These are phyloP conservation scores for Drosophila infuscata DNA, from an alignment of 2,888 invertebrate genomes.

Conservation along the genomic window DNA sequence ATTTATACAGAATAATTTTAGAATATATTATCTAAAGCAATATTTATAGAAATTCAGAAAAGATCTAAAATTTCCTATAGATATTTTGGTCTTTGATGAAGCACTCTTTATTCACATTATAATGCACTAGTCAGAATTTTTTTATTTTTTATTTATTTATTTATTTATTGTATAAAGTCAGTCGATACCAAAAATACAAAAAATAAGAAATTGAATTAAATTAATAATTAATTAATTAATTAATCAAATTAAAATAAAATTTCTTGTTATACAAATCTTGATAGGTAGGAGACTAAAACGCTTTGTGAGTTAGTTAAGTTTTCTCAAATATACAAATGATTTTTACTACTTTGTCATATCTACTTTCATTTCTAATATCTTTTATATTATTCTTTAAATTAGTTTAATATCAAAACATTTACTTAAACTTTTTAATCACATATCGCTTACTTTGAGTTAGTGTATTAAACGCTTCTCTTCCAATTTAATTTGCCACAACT, in stretches of 20 bases:
- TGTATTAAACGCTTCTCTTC: constrained; percentile 22
- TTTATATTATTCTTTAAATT: background rate
- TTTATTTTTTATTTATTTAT: too few species aligned
- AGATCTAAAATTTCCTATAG: too few species aligned
- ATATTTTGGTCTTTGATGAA: too few species aligned
- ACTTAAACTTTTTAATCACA: background rate
- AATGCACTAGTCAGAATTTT: too few species aligned
- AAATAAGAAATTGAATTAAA: too few species aligned
- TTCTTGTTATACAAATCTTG: background rate
- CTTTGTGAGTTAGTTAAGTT: background rate
- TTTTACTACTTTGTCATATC: background rate
- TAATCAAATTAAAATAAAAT: too few species aligned
- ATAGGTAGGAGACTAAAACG: background rate
- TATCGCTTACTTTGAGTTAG: constrained; percentile 1
- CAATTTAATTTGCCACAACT: constrained; percentile 6
- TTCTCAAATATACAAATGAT: background rate
- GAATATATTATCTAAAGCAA: background rate
- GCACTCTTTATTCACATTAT: too few species aligned
- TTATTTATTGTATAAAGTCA: too few species aligned
- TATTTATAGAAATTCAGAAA: too few species aligned
- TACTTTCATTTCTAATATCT: background rate
- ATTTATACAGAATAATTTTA: background rate
- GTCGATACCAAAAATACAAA: too few species aligned
- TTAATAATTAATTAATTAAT: too few species aligned
- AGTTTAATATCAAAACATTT: background rate